Evolutionary conservation across 2,888 invertebrate genomes (phyloP).

Genomic region (Blera fallax): DNA sequence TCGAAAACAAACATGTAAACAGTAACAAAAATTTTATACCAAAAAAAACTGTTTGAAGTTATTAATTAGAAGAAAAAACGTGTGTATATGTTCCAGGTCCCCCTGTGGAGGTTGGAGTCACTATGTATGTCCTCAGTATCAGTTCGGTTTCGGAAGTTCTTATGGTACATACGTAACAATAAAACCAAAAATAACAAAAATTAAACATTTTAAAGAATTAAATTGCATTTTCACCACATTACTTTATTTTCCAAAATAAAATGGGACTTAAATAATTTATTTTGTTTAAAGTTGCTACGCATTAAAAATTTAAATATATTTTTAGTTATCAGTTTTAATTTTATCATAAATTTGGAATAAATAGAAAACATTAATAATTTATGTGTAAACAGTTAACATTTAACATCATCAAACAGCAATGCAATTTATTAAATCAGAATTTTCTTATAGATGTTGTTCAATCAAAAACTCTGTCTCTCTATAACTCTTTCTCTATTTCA

Average conservation of each 20-base stretch:
- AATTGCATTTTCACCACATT: conserved; percentile 73
- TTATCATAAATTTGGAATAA: conserved; percentile 61
- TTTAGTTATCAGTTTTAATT: conserved; percentile 25
- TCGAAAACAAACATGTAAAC: conserved; percentile 65
- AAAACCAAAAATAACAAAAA: conserved; percentile 55
- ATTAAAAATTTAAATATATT: conserved; percentile 57
- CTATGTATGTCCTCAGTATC: conserved; percentile 99
- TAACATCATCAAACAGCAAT: conserved; percentile 65
- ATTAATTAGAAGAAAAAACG: conserved; percentile 76
- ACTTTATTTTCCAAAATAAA: conserved; percentile 51
- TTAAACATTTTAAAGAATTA: conserved; percentile 66
- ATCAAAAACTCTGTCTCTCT: conserved; percentile 69
- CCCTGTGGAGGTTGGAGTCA: conserved; percentile 98
- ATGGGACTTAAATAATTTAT: conserved; percentile 48
- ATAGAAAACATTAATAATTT: conserved; percentile 65
- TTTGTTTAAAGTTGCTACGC: conserved; percentile 72
- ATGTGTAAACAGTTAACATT: conserved; percentile 60
- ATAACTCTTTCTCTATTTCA: conserved; percentile 59
- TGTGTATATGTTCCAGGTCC: conserved; percentile 90
- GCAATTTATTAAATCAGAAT: conserved; percentile 72
- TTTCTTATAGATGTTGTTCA: conserved; percentile 73
- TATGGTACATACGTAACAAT: conserved; percentile 89
- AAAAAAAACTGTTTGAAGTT: conserved; percentile 55
- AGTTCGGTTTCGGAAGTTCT: conserved; percentile 99
- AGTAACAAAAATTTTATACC: conserved; percentile 70